Conservation (phyloP, 2,888 invertebrate species). For the Clivina fossor region DNA sequence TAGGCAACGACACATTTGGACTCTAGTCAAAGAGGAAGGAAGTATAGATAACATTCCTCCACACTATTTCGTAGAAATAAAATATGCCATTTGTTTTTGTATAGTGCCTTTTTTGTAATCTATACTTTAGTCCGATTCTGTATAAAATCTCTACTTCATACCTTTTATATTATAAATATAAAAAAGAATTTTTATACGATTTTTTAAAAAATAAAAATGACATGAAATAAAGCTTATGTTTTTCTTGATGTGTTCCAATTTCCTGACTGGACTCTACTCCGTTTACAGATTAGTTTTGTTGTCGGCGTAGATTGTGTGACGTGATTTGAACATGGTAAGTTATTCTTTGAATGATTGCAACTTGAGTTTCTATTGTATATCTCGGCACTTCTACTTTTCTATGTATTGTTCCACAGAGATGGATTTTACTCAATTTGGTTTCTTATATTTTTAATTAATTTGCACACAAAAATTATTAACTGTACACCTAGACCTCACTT, state of each 20-base stretch:
- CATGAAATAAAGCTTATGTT: constrained; percentile 31
- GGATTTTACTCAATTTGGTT: too few species aligned
- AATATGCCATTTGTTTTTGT: constrained; percentile 55
- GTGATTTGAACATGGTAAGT: too few species aligned
- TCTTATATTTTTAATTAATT: too few species aligned
- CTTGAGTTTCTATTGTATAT: too few species aligned
- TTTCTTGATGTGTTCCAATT: constrained; percentile 8
- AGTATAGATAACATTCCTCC: constrained; percentile 44
- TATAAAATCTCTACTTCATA: constrained; percentile 27
- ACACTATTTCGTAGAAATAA: constrained; percentile 47
- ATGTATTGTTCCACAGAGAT: too few species aligned
- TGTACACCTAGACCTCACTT: too few species aligned
- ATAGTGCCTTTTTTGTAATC: constrained; percentile 53
- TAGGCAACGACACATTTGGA: constrained; percentile 39
- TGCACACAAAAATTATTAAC: too few species aligned
- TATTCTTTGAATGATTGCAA: too few species aligned
- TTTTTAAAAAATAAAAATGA: constrained; percentile 49
- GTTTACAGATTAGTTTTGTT: too few species aligned
- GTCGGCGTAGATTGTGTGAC: too few species aligned
- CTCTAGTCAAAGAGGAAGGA: constrained; percentile 50
- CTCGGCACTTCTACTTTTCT: too few species aligned
- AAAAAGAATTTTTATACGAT: constrained; percentile 51
- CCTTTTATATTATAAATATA: constrained; percentile 45
- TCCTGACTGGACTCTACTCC: too few species aligned
- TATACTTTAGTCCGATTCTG: constrained; percentile 42